These are phyloP conservation scores for Phorcus lineatus DNA, from an alignment of 2,888 invertebrate species.

Conservation along the genomic window DNA sequence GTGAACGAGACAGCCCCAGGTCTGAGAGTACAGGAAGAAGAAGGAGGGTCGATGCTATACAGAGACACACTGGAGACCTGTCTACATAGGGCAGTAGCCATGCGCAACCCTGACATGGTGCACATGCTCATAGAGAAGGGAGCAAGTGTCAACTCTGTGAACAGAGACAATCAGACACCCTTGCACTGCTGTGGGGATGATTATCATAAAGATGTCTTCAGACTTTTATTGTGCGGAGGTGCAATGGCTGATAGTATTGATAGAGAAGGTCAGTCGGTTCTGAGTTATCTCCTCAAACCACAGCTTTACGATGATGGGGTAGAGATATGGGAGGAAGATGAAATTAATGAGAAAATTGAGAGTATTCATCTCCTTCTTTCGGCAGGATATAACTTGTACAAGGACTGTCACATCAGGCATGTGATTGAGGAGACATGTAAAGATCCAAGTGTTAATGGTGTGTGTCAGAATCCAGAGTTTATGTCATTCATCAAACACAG, in stretches of 20 bases:
- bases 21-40: conserved; percentile 5
- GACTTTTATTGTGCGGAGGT: not conserved
- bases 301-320: not conserved
- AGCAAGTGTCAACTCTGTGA: not conserved
- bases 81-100: conserved; percentile 7
- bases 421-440: not conserved
- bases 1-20: not conserved
- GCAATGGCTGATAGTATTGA: not conserved
- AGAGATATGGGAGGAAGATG: not conserved
- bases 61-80: conserved; percentile 2
- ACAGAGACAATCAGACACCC: not conserved
- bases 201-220: not conserved
- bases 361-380: not conserved
- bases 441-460: not conserved
- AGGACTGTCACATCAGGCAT: not conserved
- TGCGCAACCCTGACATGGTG: not conserved
- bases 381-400: not conserved
- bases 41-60: conserved; percentile 10
- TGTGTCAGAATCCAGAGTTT: not conserved
- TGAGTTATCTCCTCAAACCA: not conserved
- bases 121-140: conserved; percentile 1
- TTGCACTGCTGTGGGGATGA: not conserved
- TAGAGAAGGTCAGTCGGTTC: not conserved
- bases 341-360: not conserved
- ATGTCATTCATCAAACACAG: not conserved